Conservation (phyloP, 2,888 invertebrate species). For the Drosophila picticornis region DNA sequence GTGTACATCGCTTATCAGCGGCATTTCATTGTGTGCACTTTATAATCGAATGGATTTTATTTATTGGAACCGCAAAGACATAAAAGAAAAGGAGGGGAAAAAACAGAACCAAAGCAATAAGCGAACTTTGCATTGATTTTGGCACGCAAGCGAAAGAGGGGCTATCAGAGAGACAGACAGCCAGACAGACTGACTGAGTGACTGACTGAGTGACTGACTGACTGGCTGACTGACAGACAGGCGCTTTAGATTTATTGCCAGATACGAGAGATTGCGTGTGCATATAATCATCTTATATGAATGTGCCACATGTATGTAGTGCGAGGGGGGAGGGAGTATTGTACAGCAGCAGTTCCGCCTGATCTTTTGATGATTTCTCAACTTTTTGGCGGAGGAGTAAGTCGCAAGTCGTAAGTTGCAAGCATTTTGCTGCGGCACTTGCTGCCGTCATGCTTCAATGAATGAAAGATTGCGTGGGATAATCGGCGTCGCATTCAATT, state of each 20-base stretch:
- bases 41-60: slow-evolving; percentile 78
- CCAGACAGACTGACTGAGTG: slow-evolving; percentile 16
- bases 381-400: slow-evolving; percentile 56
- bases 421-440: slow-evolving; percentile 19
- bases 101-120: slow-evolving; percentile 5
- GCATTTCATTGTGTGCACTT: slow-evolving; percentile 71
- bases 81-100: slow-evolving; percentile 17
- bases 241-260: slow-evolving; percentile 66
- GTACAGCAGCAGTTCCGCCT: slow-evolving; percentile 52
- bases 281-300: slow-evolving; percentile 70
- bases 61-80: slow-evolving; percentile 65
- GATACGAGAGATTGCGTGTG: slow-evolving; percentile 70
- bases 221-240: slow-evolving; percentile 12
- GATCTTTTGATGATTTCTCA: slow-evolving; percentile 71
- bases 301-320: slow-evolving; percentile 10
- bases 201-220: slow-evolving; percentile 5
- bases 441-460: slow-evolving; percentile 36
- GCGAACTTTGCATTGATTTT: slow-evolving; percentile 73
- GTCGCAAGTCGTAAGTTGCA: slow-evolving; percentile 7
- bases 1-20: slow-evolving; percentile 66
- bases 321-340: background rate
- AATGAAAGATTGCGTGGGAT: slow-evolving; percentile 80
- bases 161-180: slow-evolving; percentile 26
- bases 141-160: slow-evolving; percentile 48
- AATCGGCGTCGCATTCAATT: slow-evolving; percentile 79